Conservation (phyloP, 2,113 vertebrate genomes). For the Pelecanus crispus region DNA sequence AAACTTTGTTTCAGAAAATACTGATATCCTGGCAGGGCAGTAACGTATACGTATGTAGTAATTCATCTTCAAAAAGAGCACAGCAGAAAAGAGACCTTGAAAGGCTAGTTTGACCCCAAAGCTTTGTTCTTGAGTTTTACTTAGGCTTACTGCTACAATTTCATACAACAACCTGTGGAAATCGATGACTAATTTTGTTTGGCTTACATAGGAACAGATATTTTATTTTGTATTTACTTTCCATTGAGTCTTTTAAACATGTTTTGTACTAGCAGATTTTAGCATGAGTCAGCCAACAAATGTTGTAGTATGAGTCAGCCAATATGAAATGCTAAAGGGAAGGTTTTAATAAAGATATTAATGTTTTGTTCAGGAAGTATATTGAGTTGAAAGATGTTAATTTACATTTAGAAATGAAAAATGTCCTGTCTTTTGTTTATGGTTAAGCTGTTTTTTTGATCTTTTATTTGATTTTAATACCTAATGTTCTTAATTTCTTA, state of each 20-base stretch:
- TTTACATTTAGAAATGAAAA: constrained; percentile 2
- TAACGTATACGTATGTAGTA: not conserved
- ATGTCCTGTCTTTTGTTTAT: constrained; percentile 18
- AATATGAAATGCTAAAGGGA: not conserved
- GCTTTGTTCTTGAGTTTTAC: not conserved
- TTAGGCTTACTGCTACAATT: not conserved
- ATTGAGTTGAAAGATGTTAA: not conserved
- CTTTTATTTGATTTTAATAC: constrained; percentile 73
- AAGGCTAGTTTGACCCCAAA: not conserved
- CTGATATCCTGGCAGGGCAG: not conserved
- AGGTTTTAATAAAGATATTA: not conserved
- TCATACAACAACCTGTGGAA: not conserved
- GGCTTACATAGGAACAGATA: not conserved
- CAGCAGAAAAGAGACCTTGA: not conserved
- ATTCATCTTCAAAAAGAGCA: not conserved
- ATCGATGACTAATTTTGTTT: not conserved
- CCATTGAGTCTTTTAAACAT: not conserved
- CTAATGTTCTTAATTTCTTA: constrained; percentile 83
- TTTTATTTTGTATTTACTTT: not conserved
- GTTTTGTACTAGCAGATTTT: not conserved
- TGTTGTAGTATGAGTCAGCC: not conserved
- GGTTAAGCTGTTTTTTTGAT: constrained; percentile 37
- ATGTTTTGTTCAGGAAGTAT: not conserved
- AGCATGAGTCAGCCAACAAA: not conserved
- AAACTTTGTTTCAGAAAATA: not conserved